phyloP scores from a whole-genome alignment of 1,140 invertebrate species.

The Tenebrio molitor region DNA sequence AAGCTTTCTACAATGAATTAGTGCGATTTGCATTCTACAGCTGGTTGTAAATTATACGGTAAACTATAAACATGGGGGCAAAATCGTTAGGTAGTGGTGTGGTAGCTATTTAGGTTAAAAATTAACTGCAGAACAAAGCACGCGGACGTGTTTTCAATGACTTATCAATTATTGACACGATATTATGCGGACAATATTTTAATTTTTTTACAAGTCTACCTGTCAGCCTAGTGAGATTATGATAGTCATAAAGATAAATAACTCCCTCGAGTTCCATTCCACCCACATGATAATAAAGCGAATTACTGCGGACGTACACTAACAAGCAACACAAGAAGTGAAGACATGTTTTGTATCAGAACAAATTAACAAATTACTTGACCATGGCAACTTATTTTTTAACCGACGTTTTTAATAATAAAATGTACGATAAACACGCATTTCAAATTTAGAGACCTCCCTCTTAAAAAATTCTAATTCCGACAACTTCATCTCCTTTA shows the following conservation, averaged over 20 bases:
- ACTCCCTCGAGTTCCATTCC: constrained; percentile 17
- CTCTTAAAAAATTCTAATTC: no score
- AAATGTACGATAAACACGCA: no score
- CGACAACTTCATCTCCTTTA: no score
- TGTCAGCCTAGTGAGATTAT: constrained; percentile 30
- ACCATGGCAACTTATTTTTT: no score
- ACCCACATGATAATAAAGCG: constrained; percentile 1
- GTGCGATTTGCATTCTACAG: background rate
- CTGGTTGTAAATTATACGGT: background rate
- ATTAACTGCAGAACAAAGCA: constrained; percentile 14
- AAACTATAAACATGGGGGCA: constrained; percentile 2
- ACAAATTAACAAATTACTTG: no score
- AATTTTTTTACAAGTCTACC: constrained; percentile 7
- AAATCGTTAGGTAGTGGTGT: constrained; percentile 2
- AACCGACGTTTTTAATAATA: no score
- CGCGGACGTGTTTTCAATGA: constrained; percentile 11
- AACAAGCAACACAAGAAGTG: background rate
- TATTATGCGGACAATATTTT: constrained; percentile 3
- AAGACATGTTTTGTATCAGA: no score
- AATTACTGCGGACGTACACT: background rate
- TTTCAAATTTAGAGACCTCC: no score
- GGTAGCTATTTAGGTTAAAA: constrained; percentile 2
- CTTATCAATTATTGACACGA: constrained; percentile 18
- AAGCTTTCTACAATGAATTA: background rate
- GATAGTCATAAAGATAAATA: constrained; percentile 37